Conservation (phyloP, 2,113 vertebrate genomes). For the Xiphophorus couchianus region DNA sequence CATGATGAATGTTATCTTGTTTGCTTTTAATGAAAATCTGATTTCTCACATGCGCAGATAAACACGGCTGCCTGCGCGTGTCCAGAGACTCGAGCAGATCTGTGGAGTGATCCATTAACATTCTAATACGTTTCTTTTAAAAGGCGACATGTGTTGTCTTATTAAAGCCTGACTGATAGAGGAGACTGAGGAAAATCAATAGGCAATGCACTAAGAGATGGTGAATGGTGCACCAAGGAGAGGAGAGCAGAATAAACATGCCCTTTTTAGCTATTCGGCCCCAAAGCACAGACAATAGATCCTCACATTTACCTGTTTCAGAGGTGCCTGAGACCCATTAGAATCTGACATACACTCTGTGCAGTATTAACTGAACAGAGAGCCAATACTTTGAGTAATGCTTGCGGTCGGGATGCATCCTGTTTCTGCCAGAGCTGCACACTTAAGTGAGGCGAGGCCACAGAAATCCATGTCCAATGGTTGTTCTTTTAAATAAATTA, state of each 20-base stretch:
- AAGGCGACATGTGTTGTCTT: conserved; percentile 73
- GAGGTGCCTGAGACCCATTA: conserved; percentile 66
- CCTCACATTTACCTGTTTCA: conserved; percentile 69
- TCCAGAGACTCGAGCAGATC: conserved; percentile 24
- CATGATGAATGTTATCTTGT: conserved; percentile 60
- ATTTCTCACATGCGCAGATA: conserved; percentile 19
- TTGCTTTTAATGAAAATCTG: conserved; percentile 57
- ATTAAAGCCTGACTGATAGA: conserved; percentile 78
- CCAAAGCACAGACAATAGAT: conserved; percentile 57
- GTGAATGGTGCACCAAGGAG: conserved; percentile 53
- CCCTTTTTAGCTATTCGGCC: conserved; percentile 69
- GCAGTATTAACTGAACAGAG: conserved; percentile 55
- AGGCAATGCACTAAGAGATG: conserved; percentile 62
- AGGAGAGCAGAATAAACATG: conserved; percentile 66
- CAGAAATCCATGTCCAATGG: conserved; percentile 12
- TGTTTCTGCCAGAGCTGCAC: conserved; percentile 12
- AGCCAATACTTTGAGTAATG: conserved; percentile 57
- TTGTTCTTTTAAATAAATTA: conserved; percentile 4
- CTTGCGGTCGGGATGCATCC: conserved; percentile 9
- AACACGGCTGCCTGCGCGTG: neutral
- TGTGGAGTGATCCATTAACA: conserved; percentile 66
- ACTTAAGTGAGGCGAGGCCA: conserved; percentile 10
- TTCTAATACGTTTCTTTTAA: conserved; percentile 74
- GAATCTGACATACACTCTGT: conserved; percentile 77
- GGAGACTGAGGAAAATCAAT: conserved; percentile 69